These are phyloP conservation scores for Chloromyia formosa DNA, from an alignment of 2,888 invertebrate genomes.

Conservation along the genomic window DNA sequence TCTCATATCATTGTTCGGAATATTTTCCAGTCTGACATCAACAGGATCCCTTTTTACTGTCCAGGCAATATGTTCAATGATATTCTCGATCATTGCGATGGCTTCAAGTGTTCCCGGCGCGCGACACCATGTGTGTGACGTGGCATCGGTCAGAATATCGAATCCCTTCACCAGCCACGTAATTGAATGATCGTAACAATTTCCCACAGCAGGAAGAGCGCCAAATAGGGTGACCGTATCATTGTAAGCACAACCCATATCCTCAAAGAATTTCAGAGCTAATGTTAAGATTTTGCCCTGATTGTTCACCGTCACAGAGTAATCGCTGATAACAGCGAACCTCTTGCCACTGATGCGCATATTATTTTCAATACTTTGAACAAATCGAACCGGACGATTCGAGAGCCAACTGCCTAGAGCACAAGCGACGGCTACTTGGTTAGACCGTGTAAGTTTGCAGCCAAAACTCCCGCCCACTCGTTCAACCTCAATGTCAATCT, in stretches of 20 bases:
- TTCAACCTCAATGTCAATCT: constrained; percentile 52
- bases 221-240: constrained; percentile 60
- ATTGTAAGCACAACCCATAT: constrained; percentile 65
- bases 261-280: constrained; percentile 65
- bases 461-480: constrained; percentile 80
- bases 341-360: constrained; percentile 72
- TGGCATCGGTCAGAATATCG: constrained; percentile 67
- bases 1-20: constrained; percentile 54
- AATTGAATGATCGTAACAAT: constrained; percentile 68
- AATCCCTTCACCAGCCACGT: constrained; percentile 73
- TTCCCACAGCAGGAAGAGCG: constrained; percentile 52
- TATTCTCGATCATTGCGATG: constrained; percentile 68
- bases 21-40: constrained; percentile 69
- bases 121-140: constrained; percentile 50
- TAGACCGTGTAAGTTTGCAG: constrained; percentile 71
- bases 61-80: constrained; percentile 75
- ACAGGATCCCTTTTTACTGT: constrained; percentile 67
- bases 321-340: constrained; percentile 66
- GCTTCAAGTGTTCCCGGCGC: constrained; percentile 68
- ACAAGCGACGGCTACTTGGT: constrained; percentile 69
- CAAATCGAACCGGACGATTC: constrained; percentile 71
- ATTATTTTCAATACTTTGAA: constrained; percentile 72
- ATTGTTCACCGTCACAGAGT: constrained; percentile 69
- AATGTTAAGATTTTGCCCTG: constrained; percentile 72
- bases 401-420: constrained; percentile 76